These are phyloP conservation scores for Chelonoidis abingdonii DNA, from an alignment of 2,113 vertebrate species.

Conservation along the genomic window DNA sequence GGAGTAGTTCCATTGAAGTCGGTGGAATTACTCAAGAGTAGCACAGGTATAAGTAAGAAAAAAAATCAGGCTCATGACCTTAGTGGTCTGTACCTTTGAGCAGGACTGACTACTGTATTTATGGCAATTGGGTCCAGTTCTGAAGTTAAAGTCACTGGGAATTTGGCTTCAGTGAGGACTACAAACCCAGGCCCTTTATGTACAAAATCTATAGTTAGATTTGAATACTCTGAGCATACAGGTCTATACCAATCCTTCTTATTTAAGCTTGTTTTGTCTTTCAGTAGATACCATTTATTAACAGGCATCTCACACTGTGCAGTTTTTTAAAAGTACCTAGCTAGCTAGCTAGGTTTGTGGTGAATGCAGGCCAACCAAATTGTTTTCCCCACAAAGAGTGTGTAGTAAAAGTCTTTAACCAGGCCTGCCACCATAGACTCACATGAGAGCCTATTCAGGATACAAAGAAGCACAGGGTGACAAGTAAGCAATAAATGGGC, in stretches of 20 bases:
- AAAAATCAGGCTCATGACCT: not conserved
- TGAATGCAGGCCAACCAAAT: not conserved
- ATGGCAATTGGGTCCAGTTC: not conserved
- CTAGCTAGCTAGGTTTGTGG: constrained; percentile 21
- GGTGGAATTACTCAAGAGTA: not conserved
- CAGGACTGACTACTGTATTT: rapidly evolving
- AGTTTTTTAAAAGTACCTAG: constrained; percentile 56
- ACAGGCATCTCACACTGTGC: constrained; percentile 44
- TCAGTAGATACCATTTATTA: not conserved
- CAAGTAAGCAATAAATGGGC: not conserved
- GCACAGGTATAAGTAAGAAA: not conserved
- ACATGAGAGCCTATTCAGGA: rapidly evolving
- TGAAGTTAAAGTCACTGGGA: not conserved
- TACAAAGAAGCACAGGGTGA: not conserved
- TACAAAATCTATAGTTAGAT: not conserved
- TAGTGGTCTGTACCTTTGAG: not conserved
- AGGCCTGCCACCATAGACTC: not conserved
- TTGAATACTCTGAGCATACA: not conserved
- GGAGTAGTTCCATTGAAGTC: not conserved
- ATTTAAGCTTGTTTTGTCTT: constrained; percentile 16
- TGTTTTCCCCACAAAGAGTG: not conserved
- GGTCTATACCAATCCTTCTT: not conserved
- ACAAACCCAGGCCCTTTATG: not conserved
- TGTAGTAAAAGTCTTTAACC: rapidly evolving
- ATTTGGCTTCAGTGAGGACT: not conserved